These are phyloP conservation scores for Cynaeus angustus DNA, from an alignment of 2,888 invertebrate genomes.

Conservation along the genomic window DNA sequence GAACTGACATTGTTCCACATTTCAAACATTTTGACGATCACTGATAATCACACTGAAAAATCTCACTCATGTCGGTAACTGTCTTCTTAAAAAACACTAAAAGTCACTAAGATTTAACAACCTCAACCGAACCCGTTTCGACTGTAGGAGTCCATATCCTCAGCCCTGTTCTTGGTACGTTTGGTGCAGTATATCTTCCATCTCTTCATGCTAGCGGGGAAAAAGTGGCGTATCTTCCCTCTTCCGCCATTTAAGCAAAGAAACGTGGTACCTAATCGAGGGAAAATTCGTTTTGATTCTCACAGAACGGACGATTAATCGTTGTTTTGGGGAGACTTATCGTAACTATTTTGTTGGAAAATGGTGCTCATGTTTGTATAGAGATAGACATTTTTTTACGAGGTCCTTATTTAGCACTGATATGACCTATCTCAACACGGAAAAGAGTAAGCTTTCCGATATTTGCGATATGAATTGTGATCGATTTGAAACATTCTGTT, in stretches of 20 bases:
- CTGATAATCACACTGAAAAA: constrained; percentile 39
- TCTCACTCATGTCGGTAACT: constrained; percentile 49
- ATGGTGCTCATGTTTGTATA: constrained; percentile 41
- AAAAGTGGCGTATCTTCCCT: constrained; percentile 48
- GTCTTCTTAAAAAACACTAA: constrained; percentile 42
- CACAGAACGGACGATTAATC: not conserved
- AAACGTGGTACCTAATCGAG: constrained; percentile 30
- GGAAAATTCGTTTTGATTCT: constrained; percentile 26
- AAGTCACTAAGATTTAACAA: constrained; percentile 20
- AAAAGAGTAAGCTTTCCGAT: constrained; percentile 13
- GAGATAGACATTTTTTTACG: constrained; percentile 46
- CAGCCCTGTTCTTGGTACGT: constrained; percentile 70
- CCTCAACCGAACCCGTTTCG: constrained; percentile 62
- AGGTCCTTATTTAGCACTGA: constrained; percentile 27
- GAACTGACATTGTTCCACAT: constrained; percentile 88
- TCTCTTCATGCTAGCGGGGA: constrained; percentile 68
- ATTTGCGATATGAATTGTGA: constrained; percentile 21
- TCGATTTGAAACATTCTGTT: constrained; percentile 8
- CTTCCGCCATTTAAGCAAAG: constrained; percentile 43
- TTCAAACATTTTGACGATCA: constrained; percentile 80
- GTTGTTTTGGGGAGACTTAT: constrained; percentile 36
- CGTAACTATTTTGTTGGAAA: constrained; percentile 25
- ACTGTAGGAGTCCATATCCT: constrained; percentile 59
- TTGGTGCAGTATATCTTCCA: constrained; percentile 71
- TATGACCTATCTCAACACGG: constrained; percentile 52